Evolutionary conservation across 1,140 invertebrate genomes (phyloP).

Genomic region (Palaemon carinicauda): DNA sequence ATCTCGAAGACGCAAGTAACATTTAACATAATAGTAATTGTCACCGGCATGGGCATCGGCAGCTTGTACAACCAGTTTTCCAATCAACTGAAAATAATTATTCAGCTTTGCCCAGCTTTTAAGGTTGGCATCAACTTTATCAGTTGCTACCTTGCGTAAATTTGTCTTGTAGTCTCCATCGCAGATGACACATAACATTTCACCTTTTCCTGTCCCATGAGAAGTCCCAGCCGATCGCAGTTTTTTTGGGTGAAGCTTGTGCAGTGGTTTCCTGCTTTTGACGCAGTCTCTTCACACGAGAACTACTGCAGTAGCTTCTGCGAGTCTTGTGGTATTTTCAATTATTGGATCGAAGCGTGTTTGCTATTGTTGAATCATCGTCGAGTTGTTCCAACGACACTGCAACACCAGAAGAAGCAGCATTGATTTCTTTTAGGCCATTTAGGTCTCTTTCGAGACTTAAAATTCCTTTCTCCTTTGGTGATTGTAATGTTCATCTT

Average conservation of each 20-base stretch:
- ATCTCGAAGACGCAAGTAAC: too few species aligned
- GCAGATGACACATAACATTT: background rate
- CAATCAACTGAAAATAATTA: background rate
- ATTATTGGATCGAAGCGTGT: background rate
- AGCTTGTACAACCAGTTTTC: background rate
- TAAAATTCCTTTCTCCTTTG: too few species aligned
- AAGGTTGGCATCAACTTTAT: too few species aligned
- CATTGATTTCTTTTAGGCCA: background rate
- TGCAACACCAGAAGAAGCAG: background rate
- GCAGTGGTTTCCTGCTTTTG: too few species aligned
- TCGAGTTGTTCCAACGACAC: background rate
- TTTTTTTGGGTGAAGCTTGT: too few species aligned
- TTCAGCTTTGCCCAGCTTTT: too few species aligned
- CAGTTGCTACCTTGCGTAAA: constrained; percentile 6
- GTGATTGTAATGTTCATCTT: too few species aligned
- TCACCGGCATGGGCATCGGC: background rate
- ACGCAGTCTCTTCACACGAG: too few species aligned
- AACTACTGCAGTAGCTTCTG: too few species aligned
- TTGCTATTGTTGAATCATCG: background rate
- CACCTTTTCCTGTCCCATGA: background rate
- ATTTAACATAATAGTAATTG: background rate
- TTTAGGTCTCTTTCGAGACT: too few species aligned
- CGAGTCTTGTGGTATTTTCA: too few species aligned
- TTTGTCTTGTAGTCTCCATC: background rate
- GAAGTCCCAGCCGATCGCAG: too few species aligned